phyloP scores from a whole-genome alignment of 2,888 invertebrate species.

The Drosophila antonietae region DNA sequence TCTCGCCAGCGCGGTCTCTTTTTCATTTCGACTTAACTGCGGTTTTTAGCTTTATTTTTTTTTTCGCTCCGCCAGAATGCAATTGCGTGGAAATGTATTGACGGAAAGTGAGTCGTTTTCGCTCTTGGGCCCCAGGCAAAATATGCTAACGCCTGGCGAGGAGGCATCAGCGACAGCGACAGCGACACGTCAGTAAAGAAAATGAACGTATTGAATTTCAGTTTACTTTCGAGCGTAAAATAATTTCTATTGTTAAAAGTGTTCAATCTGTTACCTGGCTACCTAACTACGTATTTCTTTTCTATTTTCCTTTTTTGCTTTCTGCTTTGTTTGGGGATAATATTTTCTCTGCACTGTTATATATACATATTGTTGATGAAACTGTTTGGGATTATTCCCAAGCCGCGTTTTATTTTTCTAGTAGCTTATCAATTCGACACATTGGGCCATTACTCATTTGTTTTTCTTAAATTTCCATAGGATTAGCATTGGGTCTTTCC shows the following conservation, averaged over 20 bases:
- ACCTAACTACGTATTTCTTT: slow-evolving; percentile 19
- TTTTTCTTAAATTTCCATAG: slow-evolving; percentile 69
- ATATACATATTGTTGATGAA: slow-evolving; percentile 41
- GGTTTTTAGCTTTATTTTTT: slow-evolving; percentile 42
- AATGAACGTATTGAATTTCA: slow-evolving; percentile 70
- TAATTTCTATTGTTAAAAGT: slow-evolving; percentile 61
- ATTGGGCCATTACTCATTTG: slow-evolving; percentile 47
- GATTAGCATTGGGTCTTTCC: slow-evolving; percentile 66
- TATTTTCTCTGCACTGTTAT: slow-evolving; percentile 42
- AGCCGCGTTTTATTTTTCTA: slow-evolving; percentile 28
- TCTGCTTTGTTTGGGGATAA: slow-evolving; percentile 50
- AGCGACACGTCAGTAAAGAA: slow-evolving; percentile 46
- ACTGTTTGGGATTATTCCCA: slow-evolving; percentile 60
- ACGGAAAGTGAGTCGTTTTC: slow-evolving; percentile 45
- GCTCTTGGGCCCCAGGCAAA: slow-evolving; percentile 34
- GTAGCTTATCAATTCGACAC: slow-evolving; percentile 35
- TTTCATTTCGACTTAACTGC: slow-evolving; percentile 39
- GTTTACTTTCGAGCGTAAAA: slow-evolving; percentile 51
- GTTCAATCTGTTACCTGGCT: slow-evolving; percentile 8
- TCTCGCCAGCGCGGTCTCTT: background rate
- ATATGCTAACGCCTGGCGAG: slow-evolving; percentile 64
- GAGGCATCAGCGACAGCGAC: slow-evolving; percentile 55
- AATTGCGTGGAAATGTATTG: slow-evolving; percentile 79
- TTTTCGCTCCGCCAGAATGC: slow-evolving; percentile 46
- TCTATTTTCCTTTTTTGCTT: slow-evolving; percentile 20